A percentile compares a stretch with the other conserved stretches of the same genome.
Evolutionary conservation across 2,797 vertebrate genomes (phyloP).

Genomic region (Mallotus villosus): DNA sequence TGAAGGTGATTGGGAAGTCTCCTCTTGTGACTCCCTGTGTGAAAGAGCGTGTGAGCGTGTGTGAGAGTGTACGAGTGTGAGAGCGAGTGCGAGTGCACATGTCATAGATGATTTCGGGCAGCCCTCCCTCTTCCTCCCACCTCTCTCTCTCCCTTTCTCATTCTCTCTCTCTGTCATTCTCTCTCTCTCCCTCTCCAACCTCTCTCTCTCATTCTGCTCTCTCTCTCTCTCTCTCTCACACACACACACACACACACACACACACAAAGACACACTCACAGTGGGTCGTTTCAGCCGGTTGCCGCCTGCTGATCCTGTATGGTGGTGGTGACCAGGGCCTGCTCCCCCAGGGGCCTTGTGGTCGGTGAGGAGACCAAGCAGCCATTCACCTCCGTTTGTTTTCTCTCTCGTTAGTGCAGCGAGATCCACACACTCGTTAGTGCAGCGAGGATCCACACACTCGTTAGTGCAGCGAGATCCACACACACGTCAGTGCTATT

Average conservation of each 20-base stretch:
- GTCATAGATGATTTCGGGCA: not conserved
- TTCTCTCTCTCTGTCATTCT: not conserved
- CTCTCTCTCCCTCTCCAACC: not conserved
- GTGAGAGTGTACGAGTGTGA: conserved; percentile 28
- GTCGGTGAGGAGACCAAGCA: conserved; percentile 73
- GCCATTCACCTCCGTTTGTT: conserved; percentile 79
- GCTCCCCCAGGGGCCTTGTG: conserved; percentile 71
- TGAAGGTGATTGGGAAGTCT: conserved; percentile 66
- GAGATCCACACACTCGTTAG: conserved; percentile 17
- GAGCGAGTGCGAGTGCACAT: conserved; percentile 25
- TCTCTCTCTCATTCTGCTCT: not conserved
- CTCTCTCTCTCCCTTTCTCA: not conserved
- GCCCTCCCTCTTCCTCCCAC: not conserved
- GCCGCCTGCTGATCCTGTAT: conserved; percentile 75
- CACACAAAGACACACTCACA: conserved; percentile 35
- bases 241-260: not conserved
- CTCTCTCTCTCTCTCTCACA: not conserved
- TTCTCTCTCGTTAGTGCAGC: conserved; percentile 79
- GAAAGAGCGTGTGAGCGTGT: conserved; percentile 4
- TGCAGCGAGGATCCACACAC: conserved; percentile 60
- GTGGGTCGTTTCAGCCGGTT: conserved; percentile 71
- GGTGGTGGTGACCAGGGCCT: conserved; percentile 60
- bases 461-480: conserved; percentile 56
- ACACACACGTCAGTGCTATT: conserved; percentile 30
- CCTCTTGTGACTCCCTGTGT: conserved; percentile 32